Base-by-base conservation (phyloP, 2,113 vertebrate species). In the Megalops atlanticus region DNA sequence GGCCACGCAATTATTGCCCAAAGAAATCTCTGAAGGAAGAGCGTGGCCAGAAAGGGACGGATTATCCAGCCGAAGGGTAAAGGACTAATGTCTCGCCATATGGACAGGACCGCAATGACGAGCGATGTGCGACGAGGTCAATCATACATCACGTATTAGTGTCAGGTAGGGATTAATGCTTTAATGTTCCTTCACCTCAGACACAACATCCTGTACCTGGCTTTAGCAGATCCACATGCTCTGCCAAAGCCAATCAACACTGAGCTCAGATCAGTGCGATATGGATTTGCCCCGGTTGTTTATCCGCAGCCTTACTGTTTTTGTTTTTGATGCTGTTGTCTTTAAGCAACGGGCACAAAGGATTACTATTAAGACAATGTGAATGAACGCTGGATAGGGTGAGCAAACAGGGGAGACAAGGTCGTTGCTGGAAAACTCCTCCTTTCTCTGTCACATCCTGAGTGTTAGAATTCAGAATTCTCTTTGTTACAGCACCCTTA, bases 111-210 rank as follows among this genome's bases (percentile, higher is more conserved):
- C 87, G 89, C 91, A 89, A 91, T 89, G 91, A 91, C 84, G 83
- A 82, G 86, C 85, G 89, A 89, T 89, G 89, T 86, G 89, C 90
- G 91, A 87, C 86, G 86, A 90, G 92, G 92, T 94, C 92, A 94
- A 87, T 93, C 93, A 94, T 94, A 92, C 92, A 92, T 89, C 90
- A 92, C 86, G 93, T 93, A 95, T 95, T 94, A 95, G 93, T 95
- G 94, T 95, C 93, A 95, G 92, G 92, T 93, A 87, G 86, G 85
- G 92, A 94, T 95, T 95, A 95, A 92, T 92, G 87, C 85, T 83
- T 86, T 85, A 91, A 81, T 91, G 91, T 92, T 88, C 84, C 84
- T 79, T 91, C 82, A 91, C 91, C 89, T 92, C 85, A 78, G 47
- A 89, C 86, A 86, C 79, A 77, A 83, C 81, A 80, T 82, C 90